Conservation (phyloP, 2,888 invertebrate species). For the Perizoma affinitatum region DNA sequence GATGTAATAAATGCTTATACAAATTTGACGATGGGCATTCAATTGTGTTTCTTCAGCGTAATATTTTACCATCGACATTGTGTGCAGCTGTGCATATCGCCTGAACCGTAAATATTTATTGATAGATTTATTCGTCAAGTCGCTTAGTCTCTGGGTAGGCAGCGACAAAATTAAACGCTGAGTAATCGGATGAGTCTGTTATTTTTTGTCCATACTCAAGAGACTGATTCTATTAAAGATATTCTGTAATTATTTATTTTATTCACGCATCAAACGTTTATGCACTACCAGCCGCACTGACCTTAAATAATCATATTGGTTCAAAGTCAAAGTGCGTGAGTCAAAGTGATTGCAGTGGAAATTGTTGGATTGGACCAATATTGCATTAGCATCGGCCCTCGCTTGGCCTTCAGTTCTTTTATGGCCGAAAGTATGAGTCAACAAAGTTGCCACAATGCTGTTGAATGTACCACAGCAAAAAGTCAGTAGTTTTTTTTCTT, state of each 20-base stretch:
- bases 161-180: constrained; percentile 74
- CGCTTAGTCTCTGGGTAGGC: constrained; percentile 53
- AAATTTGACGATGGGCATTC: constrained; percentile 44
- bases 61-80: constrained; percentile 70
- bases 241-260: constrained; percentile 43
- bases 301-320: constrained; percentile 53
- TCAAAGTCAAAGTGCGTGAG: too few species aligned
- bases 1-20: constrained; percentile 37
- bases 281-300: constrained; percentile 43
- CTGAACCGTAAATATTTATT: constrained; percentile 77
- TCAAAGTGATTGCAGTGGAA: constrained; percentile 57
- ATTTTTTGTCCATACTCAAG: constrained; percentile 61
- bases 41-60: constrained; percentile 58
- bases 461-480: constrained; percentile 40
- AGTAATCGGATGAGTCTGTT: constrained; percentile 74
- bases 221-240: constrained; percentile 57
- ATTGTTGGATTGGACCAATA: constrained; percentile 56
- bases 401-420: constrained; percentile 62
- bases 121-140: constrained; percentile 72
- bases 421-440: constrained; percentile 70
- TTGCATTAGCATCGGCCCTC: constrained; percentile 55
- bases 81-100: constrained; percentile 69
- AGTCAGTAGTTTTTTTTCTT: constrained; percentile 45
- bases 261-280: constrained; percentile 39
- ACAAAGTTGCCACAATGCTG: constrained; percentile 52